Evolutionary conservation across 1,140 invertebrate genomes (phyloP).

Genomic region (Arctopsyche grandis): DNA sequence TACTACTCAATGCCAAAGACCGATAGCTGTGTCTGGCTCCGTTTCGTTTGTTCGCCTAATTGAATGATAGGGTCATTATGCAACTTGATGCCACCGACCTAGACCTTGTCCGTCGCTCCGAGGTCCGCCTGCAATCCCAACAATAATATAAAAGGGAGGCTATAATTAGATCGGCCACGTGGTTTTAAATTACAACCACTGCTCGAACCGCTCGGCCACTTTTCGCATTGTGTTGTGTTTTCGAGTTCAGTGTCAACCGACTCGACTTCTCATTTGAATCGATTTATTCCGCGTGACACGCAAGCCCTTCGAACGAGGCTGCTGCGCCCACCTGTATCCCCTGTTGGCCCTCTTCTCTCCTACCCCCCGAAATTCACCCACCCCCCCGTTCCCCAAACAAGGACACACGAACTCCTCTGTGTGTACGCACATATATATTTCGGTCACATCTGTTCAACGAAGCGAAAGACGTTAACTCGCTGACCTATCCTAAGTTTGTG

Average conservation of each 20-base stretch:
- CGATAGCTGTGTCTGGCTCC: neutral
- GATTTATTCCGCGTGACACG: conserved; percentile 16
- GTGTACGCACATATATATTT: conserved; percentile 47
- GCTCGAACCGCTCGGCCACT: neutral
- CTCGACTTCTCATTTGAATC: conserved; percentile 19
- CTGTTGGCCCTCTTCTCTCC: conserved; percentile 10
- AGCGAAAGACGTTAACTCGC: conserved; percentile 54
- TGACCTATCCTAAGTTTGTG: conserved; percentile 54
- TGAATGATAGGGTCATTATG: conserved; percentile 24
- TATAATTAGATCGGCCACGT: conserved; percentile 22
- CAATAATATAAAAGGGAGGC: conserved; percentile 1
- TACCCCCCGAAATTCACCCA: conserved; percentile 20
- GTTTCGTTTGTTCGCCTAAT: conserved; percentile 18
- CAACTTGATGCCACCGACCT: conserved; percentile 27
- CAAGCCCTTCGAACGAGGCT: neutral
- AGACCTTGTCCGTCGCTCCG: neutral
- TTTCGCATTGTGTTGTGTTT: neutral
- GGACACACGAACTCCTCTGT: conserved; percentile 33
- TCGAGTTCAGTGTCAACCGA: conserved; percentile 7
- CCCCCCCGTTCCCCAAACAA: conserved; percentile 4
- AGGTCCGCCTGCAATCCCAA: conserved; percentile 5
- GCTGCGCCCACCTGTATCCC: conserved; percentile 28
- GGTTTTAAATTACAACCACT: neutral
- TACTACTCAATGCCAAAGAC: neutral
- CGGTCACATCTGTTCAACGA: conserved; percentile 54